Percentiles rank a stretch among this genome's conserved stretches.
phyloP scores from a whole-genome alignment of 2,888 invertebrate species.

The Osedax frankpressi region DNA sequence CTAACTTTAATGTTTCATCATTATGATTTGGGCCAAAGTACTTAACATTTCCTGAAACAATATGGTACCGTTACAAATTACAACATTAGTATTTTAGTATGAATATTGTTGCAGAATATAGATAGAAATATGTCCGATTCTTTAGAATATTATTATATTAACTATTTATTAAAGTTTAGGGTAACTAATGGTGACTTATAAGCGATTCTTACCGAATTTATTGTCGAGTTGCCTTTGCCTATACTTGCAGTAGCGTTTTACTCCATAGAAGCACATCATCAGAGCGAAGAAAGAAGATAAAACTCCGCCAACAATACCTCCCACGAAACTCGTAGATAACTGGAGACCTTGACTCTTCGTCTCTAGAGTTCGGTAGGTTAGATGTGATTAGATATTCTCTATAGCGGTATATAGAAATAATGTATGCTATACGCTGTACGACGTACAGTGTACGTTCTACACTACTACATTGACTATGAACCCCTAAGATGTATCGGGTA shows the following conservation, averaged over 20 bases:
- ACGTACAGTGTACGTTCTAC: too few relatives aligned
- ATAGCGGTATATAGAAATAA: too few relatives aligned
- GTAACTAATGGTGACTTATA: not conserved
- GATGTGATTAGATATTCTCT: too few relatives aligned
- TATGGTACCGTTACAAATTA: too few relatives aligned
- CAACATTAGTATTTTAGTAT: too few relatives aligned
- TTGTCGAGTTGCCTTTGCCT: not conserved
- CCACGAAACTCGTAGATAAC: not conserved
- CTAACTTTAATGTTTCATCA: not conserved
- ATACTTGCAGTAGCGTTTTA: not conserved
- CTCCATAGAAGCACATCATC: not conserved
- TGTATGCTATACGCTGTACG: too few relatives aligned
- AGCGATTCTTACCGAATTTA: not conserved
- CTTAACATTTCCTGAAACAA: slow-evolving; percentile 38
- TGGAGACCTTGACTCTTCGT: not conserved
- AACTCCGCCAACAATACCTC: slow-evolving; percentile 2
- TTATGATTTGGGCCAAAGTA: slow-evolving; percentile 33
- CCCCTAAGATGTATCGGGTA: too few relatives aligned
- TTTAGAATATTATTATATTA: too few relatives aligned
- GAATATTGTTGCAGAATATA: slow-evolving; percentile 3
- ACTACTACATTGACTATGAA: too few relatives aligned
- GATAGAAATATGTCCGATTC: not conserved
- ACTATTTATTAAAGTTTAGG: too few relatives aligned
- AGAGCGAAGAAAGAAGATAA: not conserved
- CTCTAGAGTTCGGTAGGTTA: too few relatives aligned